Evolutionary conservation across 2,888 invertebrate genomes (phyloP).

Genomic region (Alitta virens): DNA sequence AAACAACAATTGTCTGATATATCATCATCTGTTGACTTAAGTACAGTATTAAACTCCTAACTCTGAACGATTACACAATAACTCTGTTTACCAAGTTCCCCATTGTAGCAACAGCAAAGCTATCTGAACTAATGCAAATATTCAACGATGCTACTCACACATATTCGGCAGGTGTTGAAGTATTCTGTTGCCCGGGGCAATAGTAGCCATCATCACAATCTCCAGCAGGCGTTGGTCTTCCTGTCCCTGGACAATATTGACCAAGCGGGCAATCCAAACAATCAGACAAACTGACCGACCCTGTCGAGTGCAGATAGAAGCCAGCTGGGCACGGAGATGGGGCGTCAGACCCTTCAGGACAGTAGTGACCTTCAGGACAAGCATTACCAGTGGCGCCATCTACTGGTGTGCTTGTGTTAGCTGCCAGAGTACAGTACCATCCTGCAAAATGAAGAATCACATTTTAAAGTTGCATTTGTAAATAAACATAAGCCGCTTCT

Average conservation of each 20-base stretch:
- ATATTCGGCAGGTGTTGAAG: slow-evolving; percentile 41
- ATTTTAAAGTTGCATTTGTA: too few relatives aligned
- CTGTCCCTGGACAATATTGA: slow-evolving; percentile 43
- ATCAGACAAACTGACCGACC: slow-evolving; percentile 38
- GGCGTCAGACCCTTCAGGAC: slow-evolving; percentile 37
- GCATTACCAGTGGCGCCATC: slow-evolving; percentile 43
- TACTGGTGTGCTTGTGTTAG: slow-evolving; percentile 38
- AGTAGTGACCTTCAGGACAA: slow-evolving; percentile 49
- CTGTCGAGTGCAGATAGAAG: slow-evolving; percentile 39
- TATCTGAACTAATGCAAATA: neutral
- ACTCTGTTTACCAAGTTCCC: too few relatives aligned
- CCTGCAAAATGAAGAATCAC: too few relatives aligned
- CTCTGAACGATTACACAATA: too few relatives aligned
- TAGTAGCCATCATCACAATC: slow-evolving; percentile 48
- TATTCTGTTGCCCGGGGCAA: slow-evolving; percentile 49
- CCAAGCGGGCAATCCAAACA: slow-evolving; percentile 34
- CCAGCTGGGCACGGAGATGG: slow-evolving; percentile 36
- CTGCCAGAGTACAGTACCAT: slow-evolving; percentile 45
- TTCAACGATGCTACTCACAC: slow-evolving; percentile 29
- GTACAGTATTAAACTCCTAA: too few relatives aligned
- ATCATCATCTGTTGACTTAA: too few relatives aligned
- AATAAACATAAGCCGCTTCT: neutral
- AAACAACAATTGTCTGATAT: too few relatives aligned
- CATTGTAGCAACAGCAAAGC: too few relatives aligned
- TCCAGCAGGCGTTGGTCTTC: slow-evolving; percentile 37